Percentiles rank a stretch among this genome's conserved stretches.
Evolutionary conservation across 2,888 invertebrate genomes (phyloP).

Genomic region (Crepidodera aurea): DNA sequence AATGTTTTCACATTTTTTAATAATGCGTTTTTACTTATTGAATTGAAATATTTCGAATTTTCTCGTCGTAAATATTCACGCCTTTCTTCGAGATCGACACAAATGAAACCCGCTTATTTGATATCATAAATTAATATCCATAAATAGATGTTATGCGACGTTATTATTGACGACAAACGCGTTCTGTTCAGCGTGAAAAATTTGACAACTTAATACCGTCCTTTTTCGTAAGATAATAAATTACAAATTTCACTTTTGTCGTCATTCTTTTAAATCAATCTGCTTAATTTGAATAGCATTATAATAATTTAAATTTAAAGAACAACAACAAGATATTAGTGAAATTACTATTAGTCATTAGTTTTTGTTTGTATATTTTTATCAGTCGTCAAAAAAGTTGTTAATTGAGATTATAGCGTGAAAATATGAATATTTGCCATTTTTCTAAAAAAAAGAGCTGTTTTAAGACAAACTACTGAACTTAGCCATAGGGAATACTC

Average conservation of each 20-base stretch:
- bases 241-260: slow-evolving; percentile 21
- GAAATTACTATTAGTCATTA: no score
- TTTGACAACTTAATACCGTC: slow-evolving; percentile 17
- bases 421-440: no score
- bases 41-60: neutral
- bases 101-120: neutral
- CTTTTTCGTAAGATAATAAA: slow-evolving; percentile 22
- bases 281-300: neutral
- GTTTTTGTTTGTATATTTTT: no score
- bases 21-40: no score
- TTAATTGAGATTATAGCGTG: no score
- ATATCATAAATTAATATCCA: slow-evolving; percentile 1
- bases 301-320: neutral
- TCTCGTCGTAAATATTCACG: neutral
- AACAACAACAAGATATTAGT: no score
- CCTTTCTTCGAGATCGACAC: neutral
- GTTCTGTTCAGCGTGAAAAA: slow-evolving; percentile 12
- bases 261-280: slow-evolving; percentile 1
- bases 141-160: neutral
- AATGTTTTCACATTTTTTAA: no score
- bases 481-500: no score
- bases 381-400: no score
- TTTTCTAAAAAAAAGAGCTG: no score
- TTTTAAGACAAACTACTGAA: no score
- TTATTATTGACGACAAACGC: neutral